Evolutionary conservation across 2,113 vertebrate species (phyloP).

Genomic region (Aegithalos caudatus): DNA sequence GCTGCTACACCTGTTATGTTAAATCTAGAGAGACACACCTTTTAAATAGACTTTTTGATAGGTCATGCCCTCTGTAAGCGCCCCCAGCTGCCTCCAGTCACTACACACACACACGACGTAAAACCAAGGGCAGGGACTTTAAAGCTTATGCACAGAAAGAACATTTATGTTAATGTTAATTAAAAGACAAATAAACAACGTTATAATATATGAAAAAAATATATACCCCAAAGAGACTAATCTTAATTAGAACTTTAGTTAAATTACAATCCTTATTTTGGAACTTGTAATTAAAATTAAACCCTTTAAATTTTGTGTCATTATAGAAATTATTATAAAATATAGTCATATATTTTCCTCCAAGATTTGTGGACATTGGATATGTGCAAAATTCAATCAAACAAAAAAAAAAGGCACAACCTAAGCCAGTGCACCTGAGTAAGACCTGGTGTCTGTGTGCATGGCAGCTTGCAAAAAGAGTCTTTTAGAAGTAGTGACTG

Average conservation of each 20-base stretch:
- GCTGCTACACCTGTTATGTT: accelerated
- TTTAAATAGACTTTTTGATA: neutral
- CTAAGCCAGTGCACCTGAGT: neutral
- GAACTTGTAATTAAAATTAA: neutral
- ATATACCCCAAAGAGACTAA: neutral
- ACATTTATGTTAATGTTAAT: neutral
- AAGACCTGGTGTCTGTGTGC: neutral
- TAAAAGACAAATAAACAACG: neutral
- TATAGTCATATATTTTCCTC: neutral
- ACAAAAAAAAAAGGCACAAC: neutral
- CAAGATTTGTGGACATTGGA: neutral
- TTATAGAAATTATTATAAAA: neutral
- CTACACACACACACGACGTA: neutral
- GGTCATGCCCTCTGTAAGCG: neutral
- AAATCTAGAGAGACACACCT: neutral
- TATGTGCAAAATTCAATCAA: neutral
- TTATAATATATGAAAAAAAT: neutral
- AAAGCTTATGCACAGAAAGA: neutral
- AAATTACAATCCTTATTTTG: neutral
- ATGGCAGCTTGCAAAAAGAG: neutral
- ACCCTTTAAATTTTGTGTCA: neutral
- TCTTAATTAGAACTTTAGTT: neutral
- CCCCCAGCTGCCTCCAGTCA: neutral
- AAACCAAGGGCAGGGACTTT: neutral
- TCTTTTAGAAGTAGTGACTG: neutral